Conservation (phyloP, 2,113 vertebrate species). For the Aegithalos caudatus region DNA sequence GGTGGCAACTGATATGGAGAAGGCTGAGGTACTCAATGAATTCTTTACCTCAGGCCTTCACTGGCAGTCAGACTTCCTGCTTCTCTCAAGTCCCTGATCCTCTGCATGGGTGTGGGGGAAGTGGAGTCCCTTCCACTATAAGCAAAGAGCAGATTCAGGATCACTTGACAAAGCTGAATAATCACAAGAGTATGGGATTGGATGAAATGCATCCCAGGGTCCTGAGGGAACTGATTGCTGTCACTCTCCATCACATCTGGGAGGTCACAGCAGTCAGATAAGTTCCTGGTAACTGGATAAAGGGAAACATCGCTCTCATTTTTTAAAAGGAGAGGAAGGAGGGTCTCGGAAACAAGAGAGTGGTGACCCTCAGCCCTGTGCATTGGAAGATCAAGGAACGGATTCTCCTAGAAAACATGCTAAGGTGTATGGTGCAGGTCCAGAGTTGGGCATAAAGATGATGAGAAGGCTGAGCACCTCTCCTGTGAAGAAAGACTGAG, state of each 20-base stretch:
- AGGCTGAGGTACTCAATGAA: background rate
- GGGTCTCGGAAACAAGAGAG: background rate
- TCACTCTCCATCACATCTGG: background rate
- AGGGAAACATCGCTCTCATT: accelerated
- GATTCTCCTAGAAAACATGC: background rate
- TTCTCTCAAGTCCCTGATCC: background rate
- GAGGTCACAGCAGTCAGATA: background rate
- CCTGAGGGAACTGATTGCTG: background rate
- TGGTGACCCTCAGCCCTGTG: background rate
- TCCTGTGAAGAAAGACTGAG: background rate
- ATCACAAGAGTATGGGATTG: background rate
- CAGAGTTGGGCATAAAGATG: background rate
- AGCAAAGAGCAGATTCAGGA: background rate
- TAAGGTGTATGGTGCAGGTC: accelerated
- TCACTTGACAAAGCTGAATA: background rate
- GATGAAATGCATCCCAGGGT: background rate
- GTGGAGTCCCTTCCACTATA: background rate
- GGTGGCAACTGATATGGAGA: background rate
- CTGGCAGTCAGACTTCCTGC: background rate
- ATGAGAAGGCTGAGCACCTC: background rate
- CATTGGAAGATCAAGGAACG: background rate
- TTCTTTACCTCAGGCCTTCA: background rate
- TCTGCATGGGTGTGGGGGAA: background rate
- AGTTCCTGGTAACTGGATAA: background rate
- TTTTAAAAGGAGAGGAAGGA: background rate